Base-by-base conservation (phyloP, 2,113 vertebrate species). In the Callospermophilus lateralis region DNA sequence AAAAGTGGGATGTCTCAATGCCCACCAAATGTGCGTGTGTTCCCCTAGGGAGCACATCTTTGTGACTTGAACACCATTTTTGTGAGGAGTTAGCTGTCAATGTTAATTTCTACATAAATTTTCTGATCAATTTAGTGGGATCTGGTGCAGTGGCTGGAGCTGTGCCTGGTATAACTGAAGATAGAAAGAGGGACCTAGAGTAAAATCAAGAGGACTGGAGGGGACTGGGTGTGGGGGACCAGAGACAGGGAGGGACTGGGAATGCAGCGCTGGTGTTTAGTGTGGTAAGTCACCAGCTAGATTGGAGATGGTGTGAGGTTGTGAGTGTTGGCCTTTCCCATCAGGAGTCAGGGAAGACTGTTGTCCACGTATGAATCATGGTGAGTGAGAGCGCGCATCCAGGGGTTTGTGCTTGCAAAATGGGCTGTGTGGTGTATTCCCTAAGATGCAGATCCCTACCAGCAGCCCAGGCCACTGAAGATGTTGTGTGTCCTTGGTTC, bases 391-490 rank as follows among this genome's bases (percentile, higher is more conserved):
- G 8, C 11, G 53, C 20, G 16, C 20, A n/a, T 8, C 10, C 20
- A 22, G 45, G 28, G 3, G 8, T 39, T 55, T 39, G 13, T 17
- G 11, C 24, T 48, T 63, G 42, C 26, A 61, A 12, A 32, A 19
- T 30, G n/a, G 10, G 26, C 84, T 61, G 11, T 11, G 16, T 16
- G 68, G 67, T 17, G 26, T 24, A 16, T 8, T 32, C 58, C 26
- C 4, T 8, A 4, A n/a, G 19, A 3, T 28, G 79, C 4, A 48
- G 34, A 22, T 8, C 65, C 13, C 10, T 2, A 4, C 6, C 2
- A 1, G 39, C 17, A 53, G 51, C 51, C 51, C 51, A 53, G 51
- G 51, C 10, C n/a, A 26, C 28, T 67, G 13, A 15, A 12, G 32
- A 19, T 53, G 28, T 0, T 53, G 4, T 20, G 45, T 3, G 28